A percentile compares a stretch with the other conserved stretches of the same genome.
These are phyloP conservation scores for Poecile montanus DNA, from an alignment of 2,797 vertebrate genomes.

Conservation along the genomic window DNA sequence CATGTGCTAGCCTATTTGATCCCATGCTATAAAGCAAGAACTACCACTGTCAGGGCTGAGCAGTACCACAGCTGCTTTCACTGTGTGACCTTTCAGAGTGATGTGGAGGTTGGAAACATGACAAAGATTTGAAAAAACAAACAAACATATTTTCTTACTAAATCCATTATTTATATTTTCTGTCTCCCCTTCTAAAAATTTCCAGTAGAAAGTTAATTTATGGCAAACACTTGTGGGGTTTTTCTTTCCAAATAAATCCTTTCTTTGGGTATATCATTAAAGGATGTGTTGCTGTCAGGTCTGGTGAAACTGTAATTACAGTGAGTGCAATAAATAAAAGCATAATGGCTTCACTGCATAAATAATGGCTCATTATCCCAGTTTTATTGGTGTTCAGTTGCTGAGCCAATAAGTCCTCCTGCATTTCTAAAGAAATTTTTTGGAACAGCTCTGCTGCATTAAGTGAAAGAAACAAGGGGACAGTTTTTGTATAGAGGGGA, in stretches of 20 bases:
- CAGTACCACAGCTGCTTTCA: not conserved
- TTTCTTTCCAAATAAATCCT: constrained; percentile 26
- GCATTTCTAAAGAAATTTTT: not conserved
- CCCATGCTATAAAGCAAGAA: not conserved
- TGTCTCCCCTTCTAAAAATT: not conserved
- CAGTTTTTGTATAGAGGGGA: not conserved
- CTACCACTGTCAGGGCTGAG: not conserved
- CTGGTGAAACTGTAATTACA: constrained; percentile 61
- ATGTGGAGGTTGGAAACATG: not conserved
- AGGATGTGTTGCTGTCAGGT: constrained; percentile 35
- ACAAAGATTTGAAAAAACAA: not conserved
- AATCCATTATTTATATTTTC: constrained; percentile 29
- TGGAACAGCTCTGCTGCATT: not conserved
- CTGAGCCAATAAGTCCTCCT: constrained; percentile 26
- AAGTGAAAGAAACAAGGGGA: not conserved
- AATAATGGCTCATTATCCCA: constrained; percentile 58
- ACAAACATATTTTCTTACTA: not conserved
- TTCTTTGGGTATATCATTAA: constrained; percentile 32
- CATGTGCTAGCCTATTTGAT: not conserved
- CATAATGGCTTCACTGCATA: constrained; percentile 44
- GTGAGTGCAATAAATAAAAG: constrained; percentile 60
- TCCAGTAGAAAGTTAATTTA: constrained; percentile 23
- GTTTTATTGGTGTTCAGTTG: constrained; percentile 45
- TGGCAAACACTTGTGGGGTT: not conserved
- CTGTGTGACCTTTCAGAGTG: not conserved